A percentile compares a stretch with the other conserved stretches of the same genome.
phyloP scores from a whole-genome alignment of 2,797 vertebrate genomes.

The Diplodus sargus region DNA sequence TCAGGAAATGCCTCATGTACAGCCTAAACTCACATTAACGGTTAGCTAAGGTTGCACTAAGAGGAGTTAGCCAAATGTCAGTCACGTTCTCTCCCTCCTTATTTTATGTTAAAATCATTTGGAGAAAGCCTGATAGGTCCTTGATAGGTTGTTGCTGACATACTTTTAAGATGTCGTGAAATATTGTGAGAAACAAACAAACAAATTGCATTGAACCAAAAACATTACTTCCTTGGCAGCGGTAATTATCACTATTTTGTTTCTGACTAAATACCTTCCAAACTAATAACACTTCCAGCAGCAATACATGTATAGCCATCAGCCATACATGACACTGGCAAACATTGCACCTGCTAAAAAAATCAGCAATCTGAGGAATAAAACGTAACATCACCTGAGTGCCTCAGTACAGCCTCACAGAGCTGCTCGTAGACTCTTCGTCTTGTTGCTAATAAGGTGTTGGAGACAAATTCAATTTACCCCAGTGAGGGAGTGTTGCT shows the following conservation, averaged over 20 bases:
- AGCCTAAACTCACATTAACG: too few relatives aligned
- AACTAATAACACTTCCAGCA: not conserved
- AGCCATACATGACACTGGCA: not conserved
- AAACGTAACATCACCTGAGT: not conserved
- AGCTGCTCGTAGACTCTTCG: not conserved
- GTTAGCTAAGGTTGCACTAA: too few relatives aligned
- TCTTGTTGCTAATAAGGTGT: slow-evolving; percentile 39
- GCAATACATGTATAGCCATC: not conserved
- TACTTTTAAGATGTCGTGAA: too few relatives aligned
- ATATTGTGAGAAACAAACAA: too few relatives aligned
- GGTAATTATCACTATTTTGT: not conserved
- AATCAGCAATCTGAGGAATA: slow-evolving; percentile 1
- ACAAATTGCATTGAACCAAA: too few relatives aligned
- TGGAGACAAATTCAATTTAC: not conserved
- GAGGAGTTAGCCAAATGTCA: too few relatives aligned
- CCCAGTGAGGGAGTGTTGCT: slow-evolving; percentile 1
- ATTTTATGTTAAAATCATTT: too few relatives aligned
- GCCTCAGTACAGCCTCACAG: not conserved
- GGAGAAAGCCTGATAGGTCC: too few relatives aligned
- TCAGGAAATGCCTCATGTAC: too few relatives aligned
- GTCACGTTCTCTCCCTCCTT: too few relatives aligned
- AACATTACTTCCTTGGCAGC: too few relatives aligned
- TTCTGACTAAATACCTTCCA: not conserved
- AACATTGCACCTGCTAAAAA: not conserved
- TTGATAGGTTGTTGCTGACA: too few relatives aligned